Evolutionary conservation across 2,888 invertebrate species (phyloP), one percentile per base, ranked within the genome.

Genomic region (Calliopum simillimum): DNA sequence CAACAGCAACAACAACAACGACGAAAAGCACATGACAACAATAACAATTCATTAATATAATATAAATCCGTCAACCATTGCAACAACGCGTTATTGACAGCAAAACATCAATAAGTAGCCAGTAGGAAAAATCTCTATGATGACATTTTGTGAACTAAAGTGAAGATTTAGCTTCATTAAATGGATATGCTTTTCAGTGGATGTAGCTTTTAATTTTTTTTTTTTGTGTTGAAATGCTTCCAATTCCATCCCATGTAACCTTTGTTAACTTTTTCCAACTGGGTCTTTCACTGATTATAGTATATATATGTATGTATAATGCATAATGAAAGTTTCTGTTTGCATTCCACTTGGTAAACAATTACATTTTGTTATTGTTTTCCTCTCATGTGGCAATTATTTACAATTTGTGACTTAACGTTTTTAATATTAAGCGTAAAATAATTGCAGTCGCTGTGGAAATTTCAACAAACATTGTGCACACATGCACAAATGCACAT

Each of bases 351-450:
- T 65, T 23, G 43, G 25, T 21, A 41, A 43, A 43, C 61, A 61
- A 61, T 61, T 19, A 19, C 61, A 61, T n/a, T 61, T 61, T 44
- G 16, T 44, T 61, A 61, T 16, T 61, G 56, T 25, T 33, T 61
- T 61, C n/a, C 55, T 14, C 55, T 19, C 55, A 23, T 6, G 11
- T 56, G 21, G 55, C 55, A 23, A 23, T 21, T 56, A 56, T 56
- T 56, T 56, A 23, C 55, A 21, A 13, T 19, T 23, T 19, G 21
- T 25, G 55, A 56, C 55, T 56, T 56, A 23, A 56, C 55, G 14
- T 33, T 33, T 56, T 56, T 23, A 56, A 56, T 13, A 56, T 23
- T 49, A 56, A 56, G 25, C 55, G 23, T 11, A 23, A 33, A 33
- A 33, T 33, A 33, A 25, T 19, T 56, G 23, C 25, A 19, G 23